Evolutionary conservation across 2,888 invertebrate genomes (phyloP).

Genomic region (Phyllotreta cruciferae): DNA sequence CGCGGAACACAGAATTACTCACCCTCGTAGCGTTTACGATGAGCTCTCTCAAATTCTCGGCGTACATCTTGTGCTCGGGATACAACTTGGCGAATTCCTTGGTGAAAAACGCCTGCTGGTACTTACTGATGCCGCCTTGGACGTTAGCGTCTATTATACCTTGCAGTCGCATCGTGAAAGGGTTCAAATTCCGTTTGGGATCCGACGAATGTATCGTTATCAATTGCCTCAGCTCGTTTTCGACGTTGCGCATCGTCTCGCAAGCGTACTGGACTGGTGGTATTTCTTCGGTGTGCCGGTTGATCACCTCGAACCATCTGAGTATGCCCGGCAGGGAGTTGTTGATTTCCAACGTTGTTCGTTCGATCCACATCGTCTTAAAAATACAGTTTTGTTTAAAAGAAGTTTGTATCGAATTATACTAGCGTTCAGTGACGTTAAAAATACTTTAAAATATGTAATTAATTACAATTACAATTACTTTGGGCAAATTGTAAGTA

Average conservation of each 20-base stretch:
- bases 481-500: too few relatives aligned
- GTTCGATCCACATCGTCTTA: conserved; percentile 91
- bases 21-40: conserved; percentile 80
- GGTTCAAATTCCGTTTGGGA: conserved; percentile 84
- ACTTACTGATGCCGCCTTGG: conserved; percentile 93
- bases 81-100: conserved; percentile 74
- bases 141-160: conserved; percentile 97
- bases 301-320: conserved; percentile 91
- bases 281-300: conserved; percentile 75
- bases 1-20: conserved; percentile 21
- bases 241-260: conserved; percentile 91
- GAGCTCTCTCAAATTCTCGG: conserved; percentile 68
- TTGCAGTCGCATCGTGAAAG: conserved; percentile 86
- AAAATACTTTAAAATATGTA: too few relatives aligned
- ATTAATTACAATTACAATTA: too few relatives aligned
- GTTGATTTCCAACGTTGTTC: conserved; percentile 84
- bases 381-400: conserved; percentile 42
- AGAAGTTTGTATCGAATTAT: not conserved
- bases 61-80: conserved; percentile 66
- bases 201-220: conserved; percentile 82
- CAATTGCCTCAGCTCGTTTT: conserved; percentile 82
- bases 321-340: conserved; percentile 88
- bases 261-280: conserved; percentile 87
- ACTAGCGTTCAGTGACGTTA: too few relatives aligned
- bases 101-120: conserved; percentile 92